Conservation (phyloP, 1,140 invertebrate species). For the Meloidogyne floridensis region DNA sequence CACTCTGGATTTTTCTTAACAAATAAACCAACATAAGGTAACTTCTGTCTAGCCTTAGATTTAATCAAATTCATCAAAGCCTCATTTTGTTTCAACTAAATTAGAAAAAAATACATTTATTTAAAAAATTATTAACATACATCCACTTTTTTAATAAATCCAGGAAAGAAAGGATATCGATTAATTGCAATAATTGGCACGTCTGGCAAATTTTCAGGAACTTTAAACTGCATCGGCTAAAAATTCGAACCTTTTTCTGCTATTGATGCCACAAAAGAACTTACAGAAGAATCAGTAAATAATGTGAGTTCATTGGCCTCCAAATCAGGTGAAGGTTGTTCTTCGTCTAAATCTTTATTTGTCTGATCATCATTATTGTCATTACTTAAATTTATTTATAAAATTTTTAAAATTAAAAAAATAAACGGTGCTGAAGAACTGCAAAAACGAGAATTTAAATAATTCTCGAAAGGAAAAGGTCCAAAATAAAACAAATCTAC, state of each 20-base stretch:
- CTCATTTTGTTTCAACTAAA: constrained; percentile 76
- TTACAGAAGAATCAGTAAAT: neutral
- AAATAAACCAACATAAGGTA: constrained; percentile 94
- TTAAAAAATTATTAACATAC: constrained; percentile 67
- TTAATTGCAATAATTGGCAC: constrained; percentile 90
- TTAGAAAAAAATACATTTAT: neutral
- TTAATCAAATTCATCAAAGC: constrained; percentile 72
- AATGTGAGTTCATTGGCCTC: neutral
- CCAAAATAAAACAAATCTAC: no score
- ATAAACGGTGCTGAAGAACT: neutral
- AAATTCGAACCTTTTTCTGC: constrained; percentile 8
- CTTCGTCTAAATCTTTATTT: neutral
- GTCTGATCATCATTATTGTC: neutral
- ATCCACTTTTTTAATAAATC: constrained; percentile 96
- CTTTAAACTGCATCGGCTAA: constrained; percentile 68
- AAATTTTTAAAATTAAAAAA: constrained; percentile 1
- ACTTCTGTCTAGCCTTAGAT: constrained; percentile 2
- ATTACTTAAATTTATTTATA: neutral
- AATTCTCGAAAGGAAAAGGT: neutral
- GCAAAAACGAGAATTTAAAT: neutral
- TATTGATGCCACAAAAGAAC: constrained; percentile 12
- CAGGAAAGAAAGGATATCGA: constrained; percentile 92
- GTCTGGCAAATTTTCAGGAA: constrained; percentile 94
- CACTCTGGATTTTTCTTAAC: constrained; percentile 87
- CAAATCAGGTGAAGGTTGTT: constrained; percentile 18